Percentiles rank a stretch among this genome's conserved stretches.
phyloP scores from a whole-genome alignment of 2,888 invertebrate genomes.

The Sarcophaga caerulescens region DNA sequence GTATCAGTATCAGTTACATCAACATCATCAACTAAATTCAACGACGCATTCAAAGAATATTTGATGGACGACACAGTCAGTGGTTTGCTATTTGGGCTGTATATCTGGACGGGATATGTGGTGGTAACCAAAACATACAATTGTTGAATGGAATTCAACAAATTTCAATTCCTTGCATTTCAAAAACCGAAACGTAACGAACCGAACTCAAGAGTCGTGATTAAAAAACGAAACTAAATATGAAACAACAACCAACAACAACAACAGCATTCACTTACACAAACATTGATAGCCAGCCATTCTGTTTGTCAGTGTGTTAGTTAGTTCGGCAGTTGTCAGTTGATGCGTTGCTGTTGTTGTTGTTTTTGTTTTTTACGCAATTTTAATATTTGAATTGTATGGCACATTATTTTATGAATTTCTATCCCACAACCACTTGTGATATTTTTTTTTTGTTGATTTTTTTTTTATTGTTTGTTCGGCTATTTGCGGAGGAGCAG shows the following conservation, averaged over 20 bases:
- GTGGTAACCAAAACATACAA: conserved; percentile 59
- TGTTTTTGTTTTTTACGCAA: conserved; percentile 62
- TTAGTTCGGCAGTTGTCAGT: background rate
- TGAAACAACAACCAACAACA: conserved; percentile 29
- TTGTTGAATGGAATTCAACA: conserved; percentile 31
- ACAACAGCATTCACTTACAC: conserved; percentile 36
- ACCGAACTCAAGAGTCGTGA: background rate
- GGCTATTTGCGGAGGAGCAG: conserved; percentile 24
- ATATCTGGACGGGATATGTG: conserved; percentile 8
- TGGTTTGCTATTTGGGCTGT: background rate
- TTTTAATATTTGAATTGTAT: conserved; percentile 70
- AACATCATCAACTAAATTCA: conserved; percentile 75
- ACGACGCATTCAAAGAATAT: conserved; percentile 79
- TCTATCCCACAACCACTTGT: conserved; percentile 3
- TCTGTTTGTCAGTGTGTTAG: background rate
- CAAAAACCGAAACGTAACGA: conserved; percentile 45
- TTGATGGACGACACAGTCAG: conserved; percentile 76
- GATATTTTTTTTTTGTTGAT: conserved; percentile 20
- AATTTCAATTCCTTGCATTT: conserved; percentile 46
- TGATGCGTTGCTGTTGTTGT: too few species aligned
- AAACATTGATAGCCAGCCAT: background rate
- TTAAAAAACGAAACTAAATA: conserved; percentile 12
- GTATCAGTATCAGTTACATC: conserved; percentile 62
- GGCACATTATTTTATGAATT: conserved; percentile 69
- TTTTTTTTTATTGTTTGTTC: conserved; percentile 39